Percentiles rank a stretch among this genome's conserved stretches.
Conservation (phyloP, 2,797 vertebrate species). For the Anguilla anguilla region DNA sequence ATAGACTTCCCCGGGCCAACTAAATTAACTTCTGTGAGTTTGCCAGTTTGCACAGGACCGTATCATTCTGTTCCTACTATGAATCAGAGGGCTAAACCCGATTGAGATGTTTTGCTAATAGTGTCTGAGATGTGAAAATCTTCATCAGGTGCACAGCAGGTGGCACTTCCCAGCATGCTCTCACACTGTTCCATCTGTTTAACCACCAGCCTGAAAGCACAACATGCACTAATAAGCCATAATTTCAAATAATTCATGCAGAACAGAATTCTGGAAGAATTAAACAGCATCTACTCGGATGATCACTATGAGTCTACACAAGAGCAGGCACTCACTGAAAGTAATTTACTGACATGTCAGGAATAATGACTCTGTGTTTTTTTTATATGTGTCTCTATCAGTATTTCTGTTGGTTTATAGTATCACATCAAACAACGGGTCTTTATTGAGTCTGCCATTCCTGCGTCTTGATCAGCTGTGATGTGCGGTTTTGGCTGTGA, state of each 20-base stretch:
- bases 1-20: too few relatives aligned
- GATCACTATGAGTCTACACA: background rate
- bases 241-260: background rate
- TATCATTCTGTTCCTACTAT: background rate
- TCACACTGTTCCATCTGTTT: background rate
- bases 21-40: background rate
- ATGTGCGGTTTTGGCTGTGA: background rate
- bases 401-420: background rate
- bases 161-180: background rate
- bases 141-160: background rate
- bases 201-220: background rate
- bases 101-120: background rate
- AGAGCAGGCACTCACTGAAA: background rate
- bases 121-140: background rate
- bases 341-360: background rate
- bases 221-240: background rate
- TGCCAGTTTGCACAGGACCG: background rate
- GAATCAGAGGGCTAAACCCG: background rate
- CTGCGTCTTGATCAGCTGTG: background rate
- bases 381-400: background rate
- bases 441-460: background rate
- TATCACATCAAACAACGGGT: background rate
- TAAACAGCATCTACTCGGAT: background rate
- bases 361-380: background rate
- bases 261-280: background rate